A percentile compares a stretch with the other conserved stretches of the same genome.
These are phyloP conservation scores for Sinocyclocheilus rhinocerous DNA, from an alignment of 2,113 vertebrate species.

Conservation along the genomic window DNA sequence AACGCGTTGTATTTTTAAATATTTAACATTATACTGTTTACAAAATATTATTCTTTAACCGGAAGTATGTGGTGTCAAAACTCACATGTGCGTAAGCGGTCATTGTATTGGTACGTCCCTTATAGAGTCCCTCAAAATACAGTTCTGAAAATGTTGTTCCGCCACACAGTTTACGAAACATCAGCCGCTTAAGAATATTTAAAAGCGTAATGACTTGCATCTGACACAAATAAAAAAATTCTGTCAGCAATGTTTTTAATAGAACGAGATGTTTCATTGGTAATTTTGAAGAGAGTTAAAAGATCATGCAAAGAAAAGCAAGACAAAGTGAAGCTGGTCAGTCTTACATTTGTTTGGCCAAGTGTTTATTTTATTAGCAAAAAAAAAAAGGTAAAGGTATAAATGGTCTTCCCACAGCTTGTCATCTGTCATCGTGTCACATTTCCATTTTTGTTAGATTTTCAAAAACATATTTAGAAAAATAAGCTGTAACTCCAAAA, in stretches of 20 bases:
- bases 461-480: neutral
- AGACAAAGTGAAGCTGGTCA: neutral
- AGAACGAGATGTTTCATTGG: neutral
- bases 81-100: constrained; percentile 12
- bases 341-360: neutral
- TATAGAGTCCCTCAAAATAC: constrained; percentile 5
- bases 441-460: neutral
- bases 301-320: neutral
- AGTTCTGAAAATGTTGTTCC: constrained; percentile 35
- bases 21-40: neutral
- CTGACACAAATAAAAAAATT: neutral
- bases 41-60: neutral
- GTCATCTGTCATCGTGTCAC: neutral
- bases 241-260: neutral
- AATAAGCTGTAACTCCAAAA: neutral
- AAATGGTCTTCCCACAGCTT: neutral
- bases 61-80: neutral
- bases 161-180: neutral
- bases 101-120: constrained; percentile 33
- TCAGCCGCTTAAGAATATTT: neutral
- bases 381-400: neutral
- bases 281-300: neutral
- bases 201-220: neutral
- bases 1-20: neutral
- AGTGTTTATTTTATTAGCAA: constrained; percentile 24